phyloP scores from a whole-genome alignment of 1,140 invertebrate genomes.

The Danaus melanippus region DNA sequence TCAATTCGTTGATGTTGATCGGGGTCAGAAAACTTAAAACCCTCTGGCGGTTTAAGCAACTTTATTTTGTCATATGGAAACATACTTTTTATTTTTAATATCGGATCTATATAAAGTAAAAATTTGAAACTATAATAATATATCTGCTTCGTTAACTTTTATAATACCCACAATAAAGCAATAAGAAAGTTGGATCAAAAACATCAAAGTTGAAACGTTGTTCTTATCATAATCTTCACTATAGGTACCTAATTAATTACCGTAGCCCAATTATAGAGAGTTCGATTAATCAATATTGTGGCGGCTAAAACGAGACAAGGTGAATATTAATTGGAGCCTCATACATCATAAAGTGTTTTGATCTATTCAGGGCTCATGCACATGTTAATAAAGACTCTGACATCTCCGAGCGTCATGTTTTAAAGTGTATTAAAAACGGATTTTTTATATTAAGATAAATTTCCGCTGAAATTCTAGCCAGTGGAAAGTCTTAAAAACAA shows the following conservation, averaged over 20 bases:
- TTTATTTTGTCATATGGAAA: no score
- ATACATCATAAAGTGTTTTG: slow-evolving; percentile 34
- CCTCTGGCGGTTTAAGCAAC: no score
- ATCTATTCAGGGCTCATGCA: slow-evolving; percentile 16
- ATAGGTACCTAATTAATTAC: slow-evolving; percentile 45
- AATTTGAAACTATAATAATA: no score
- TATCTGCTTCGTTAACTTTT: no score
- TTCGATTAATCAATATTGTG: slow-evolving; percentile 50
- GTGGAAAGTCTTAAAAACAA: no score
- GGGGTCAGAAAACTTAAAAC: no score
- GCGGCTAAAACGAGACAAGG: slow-evolving; percentile 37
- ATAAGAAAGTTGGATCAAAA: slow-evolving; percentile 4
- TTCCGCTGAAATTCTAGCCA: no score
- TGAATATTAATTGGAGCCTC: slow-evolving; percentile 50
- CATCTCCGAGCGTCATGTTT: no score
- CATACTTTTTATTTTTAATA: no score
- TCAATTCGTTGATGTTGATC: no score
- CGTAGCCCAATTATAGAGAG: slow-evolving; percentile 43
- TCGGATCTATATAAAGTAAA: no score
- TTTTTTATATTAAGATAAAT: slow-evolving; percentile 1
- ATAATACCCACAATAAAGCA: slow-evolving; percentile 2
- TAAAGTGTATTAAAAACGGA: no score
- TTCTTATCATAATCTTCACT: slow-evolving; percentile 16
- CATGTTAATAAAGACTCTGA: background rate
- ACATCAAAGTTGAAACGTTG: slow-evolving; percentile 9